Conservation (phyloP, 1,140 invertebrate species). For the Phenacoccus solenopsis region DNA sequence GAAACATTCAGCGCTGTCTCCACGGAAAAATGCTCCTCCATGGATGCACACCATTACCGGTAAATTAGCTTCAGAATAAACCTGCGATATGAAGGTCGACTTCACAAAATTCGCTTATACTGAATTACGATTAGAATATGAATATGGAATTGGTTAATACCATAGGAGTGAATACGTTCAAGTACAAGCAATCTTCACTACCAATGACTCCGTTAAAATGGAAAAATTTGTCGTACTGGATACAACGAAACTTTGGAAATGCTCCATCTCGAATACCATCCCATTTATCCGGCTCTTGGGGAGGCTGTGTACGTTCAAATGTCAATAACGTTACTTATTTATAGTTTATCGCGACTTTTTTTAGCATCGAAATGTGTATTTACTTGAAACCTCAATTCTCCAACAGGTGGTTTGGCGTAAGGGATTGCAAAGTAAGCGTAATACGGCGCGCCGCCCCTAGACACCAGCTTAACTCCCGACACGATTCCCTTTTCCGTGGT, state of each 20-base stretch:
- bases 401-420: conserved; percentile 37
- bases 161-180: conserved; percentile 22
- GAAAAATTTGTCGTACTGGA: conserved; percentile 18
- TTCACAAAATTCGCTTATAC: too few species aligned
- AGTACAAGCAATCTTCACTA: conserved; percentile 25
- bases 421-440: conserved; percentile 47
- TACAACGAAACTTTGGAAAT: conserved; percentile 9
- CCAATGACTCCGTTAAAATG: not conserved
- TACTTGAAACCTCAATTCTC: conserved; percentile 35
- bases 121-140: too few species aligned
- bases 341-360: not conserved
- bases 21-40: conserved; percentile 45
- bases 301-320: conserved; percentile 14
- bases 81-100: too few species aligned
- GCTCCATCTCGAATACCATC: conserved; percentile 17
- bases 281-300: conserved; percentile 19
- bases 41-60: conserved; percentile 53
- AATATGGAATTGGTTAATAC: too few species aligned
- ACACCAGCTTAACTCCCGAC: conserved; percentile 33
- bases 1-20: conserved; percentile 37
- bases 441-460: conserved; percentile 35
- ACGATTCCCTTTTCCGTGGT: conserved; percentile 30
- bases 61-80: too few species aligned
- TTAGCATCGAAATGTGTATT: not conserved
- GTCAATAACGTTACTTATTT: not conserved